Evolutionary conservation across 2,113 vertebrate genomes (phyloP), one percentile per base, ranked within the genome.

Genomic region (Lonchura striata): DNA sequence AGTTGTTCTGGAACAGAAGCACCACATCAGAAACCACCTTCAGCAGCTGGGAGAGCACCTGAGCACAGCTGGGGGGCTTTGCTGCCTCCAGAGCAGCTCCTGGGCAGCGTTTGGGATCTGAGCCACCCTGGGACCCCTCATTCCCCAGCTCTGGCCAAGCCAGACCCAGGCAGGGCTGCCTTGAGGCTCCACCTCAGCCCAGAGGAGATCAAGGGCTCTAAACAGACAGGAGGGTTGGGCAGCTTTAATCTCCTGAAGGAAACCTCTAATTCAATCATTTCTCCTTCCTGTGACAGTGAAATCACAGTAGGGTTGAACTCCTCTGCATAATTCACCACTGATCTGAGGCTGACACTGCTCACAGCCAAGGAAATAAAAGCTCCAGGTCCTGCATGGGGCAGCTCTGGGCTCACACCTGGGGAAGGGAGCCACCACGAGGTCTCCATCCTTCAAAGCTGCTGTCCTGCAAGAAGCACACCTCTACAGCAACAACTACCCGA

Each of bases 1-100:
- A 92, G 97, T 57, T 75, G 82, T 15, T 75, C 82, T 85, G 82
- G 2, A 85, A 75, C 60, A 65, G 60, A 56, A 85, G 23, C 70
- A 49, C 1, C 82, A 41, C 70, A 56, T 56, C 82, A 85, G 60
- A 41, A 65, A 49, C 30, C 82, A 21, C 49, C 33, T 47, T 11
- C 0, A 57, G 82, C 70, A 75, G 70, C 60, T 75, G 82, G 50
- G 35, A 30, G 3, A 56, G 2, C 50, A 49, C 30, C 82, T 65
- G 82, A n/a, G 70, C 82, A 30, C 70, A 65, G 60, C 82, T 0
- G 13, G 70, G 70, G 20, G 24, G 8, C 60, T 84, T 3, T 13
- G 69, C 69, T 65, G 82, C 82, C 50, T 64, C 69, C 82, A 85
- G 42, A 56, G 4, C 70, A 49, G 82, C 82, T 49, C 60, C 50